Percentiles rank a stretch among this genome's conserved stretches.
These are phyloP conservation scores for Drosophila nigromelanica DNA, from an alignment of 1,140 invertebrate genomes.

Conservation along the genomic window DNA sequence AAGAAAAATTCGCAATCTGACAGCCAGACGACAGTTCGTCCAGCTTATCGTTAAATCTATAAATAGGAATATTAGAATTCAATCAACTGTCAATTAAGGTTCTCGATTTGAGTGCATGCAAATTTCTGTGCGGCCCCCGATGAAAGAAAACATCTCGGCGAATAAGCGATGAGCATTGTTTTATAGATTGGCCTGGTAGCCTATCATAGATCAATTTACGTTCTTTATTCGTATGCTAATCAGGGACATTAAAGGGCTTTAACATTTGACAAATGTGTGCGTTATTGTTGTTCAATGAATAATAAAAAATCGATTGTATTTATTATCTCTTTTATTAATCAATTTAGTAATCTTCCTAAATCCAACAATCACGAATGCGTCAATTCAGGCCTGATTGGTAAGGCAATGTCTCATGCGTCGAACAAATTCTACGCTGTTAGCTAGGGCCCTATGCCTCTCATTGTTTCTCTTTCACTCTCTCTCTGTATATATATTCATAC, in stretches of 20 bases:
- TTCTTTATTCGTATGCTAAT: constrained; percentile 45
- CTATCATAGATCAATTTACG: constrained; percentile 39
- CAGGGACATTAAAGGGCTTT: constrained; percentile 3
- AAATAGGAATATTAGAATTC: constrained; percentile 65
- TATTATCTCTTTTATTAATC: neutral
- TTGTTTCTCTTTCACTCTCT: too few species aligned
- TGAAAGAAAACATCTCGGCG: constrained; percentile 37
- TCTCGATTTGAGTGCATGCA: constrained; percentile 55
- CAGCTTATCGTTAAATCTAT: constrained; percentile 59
- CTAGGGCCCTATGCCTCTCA: too few species aligned
- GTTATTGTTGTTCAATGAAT: neutral
- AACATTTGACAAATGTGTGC: neutral
- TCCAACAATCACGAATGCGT: too few species aligned
- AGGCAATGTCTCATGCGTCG: too few species aligned
- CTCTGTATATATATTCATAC: too few species aligned
- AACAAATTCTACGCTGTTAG: too few species aligned
- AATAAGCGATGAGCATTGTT: constrained; percentile 27
- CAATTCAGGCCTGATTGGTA: too few species aligned
- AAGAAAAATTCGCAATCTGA: neutral
- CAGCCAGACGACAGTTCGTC: constrained; percentile 27
- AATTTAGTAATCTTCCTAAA: too few species aligned
- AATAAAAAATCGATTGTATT: neutral
- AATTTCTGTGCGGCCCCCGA: constrained; percentile 58
- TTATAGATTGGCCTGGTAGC: constrained; percentile 31
- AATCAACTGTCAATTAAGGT: constrained; percentile 71